Conservation (phyloP, 2,797 vertebrate species). For the Oryzias sinensis region DNA sequence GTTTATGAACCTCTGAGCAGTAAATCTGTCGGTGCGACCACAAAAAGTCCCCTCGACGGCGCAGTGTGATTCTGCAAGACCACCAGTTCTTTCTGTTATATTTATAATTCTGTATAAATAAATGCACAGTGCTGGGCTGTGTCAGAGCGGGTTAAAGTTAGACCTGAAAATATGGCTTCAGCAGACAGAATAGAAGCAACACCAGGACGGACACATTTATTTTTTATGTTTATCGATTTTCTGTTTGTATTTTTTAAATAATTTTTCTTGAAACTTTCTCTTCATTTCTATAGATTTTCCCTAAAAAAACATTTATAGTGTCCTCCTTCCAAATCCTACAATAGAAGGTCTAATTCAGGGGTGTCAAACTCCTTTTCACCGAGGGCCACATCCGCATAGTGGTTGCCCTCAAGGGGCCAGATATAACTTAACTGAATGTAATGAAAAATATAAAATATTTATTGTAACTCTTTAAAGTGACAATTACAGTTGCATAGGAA, state of each 20-base stretch:
- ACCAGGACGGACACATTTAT: background rate
- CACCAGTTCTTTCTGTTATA: constrained; percentile 50
- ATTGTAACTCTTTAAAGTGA: too few relatives aligned
- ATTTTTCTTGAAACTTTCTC: constrained; percentile 19
- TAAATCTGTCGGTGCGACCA: constrained; percentile 63
- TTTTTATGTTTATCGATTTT: background rate
- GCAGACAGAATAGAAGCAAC: constrained; percentile 6
- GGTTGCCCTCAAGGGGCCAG: too few relatives aligned
- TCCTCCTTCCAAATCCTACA: too few relatives aligned
- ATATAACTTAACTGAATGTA: too few relatives aligned
- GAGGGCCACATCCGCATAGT: too few relatives aligned
- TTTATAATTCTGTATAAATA: constrained; percentile 59
- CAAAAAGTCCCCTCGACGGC: constrained; percentile 56
- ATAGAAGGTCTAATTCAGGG: too few relatives aligned
- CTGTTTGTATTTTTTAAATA: background rate
- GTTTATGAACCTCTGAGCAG: constrained; percentile 61
- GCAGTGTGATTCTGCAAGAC: constrained; percentile 49
- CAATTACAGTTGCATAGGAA: too few relatives aligned
- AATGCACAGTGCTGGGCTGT: constrained; percentile 18
- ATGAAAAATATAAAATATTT: too few relatives aligned
- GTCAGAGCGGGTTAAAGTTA: constrained; percentile 22
- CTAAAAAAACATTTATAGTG: constrained; percentile 1
- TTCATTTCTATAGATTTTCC: constrained; percentile 29
- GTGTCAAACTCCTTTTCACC: too few relatives aligned
- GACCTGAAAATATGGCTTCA: constrained; percentile 10